Base-by-base conservation (phyloP, 2,888 invertebrate genomes). In the Loripinus fragilis region DNA sequence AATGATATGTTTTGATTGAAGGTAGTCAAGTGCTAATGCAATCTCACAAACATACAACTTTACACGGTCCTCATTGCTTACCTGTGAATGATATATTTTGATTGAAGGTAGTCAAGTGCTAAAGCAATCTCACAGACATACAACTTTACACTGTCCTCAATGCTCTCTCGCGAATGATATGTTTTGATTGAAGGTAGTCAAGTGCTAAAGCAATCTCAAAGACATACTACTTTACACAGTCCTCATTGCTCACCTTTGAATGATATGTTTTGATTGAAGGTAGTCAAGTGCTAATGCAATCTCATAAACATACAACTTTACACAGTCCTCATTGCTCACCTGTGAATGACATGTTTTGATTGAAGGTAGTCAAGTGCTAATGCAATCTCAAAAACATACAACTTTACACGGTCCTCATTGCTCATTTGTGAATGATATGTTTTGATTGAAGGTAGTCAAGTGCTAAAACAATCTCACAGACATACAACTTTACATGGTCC, bases 261-360 rank as follows among this genome's bases (percentile, higher is more conserved):
- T 94, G 81, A 97, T 97, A 85, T 95, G 94, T 90, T 96, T 95
- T 70, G 94, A 94, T 91, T 96, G 96, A 71, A 97, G 95, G 93
- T 97, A 97, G 93, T 97, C 96, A 88, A 97, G 94, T 12, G 97
- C 97, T 83, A 96, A n/a, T n/a, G n/a, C n/a, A n/a, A n/a, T n/a
- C n/a, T n/a, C n/a, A n/a, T n/a, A n/a, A n/a, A n/a, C n/a, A n/a
- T n/a, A n/a, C n/a, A n/a, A n/a, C n/a, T n/a, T n/a, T n/a, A n/a
- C n/a, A n/a, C n/a, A n/a, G n/a, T n/a, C n/a, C n/a, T n/a, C n/a
- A n/a, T n/a, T n/a, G n/a, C n/a, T n/a, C n/a, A n/a, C n/a, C n/a
- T n/a, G n/a, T n/a, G n/a, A n/a, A n/a, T n/a, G n/a, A n/a, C n/a
- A n/a, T n/a, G n/a, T n/a, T n/a, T n/a, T n/a, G n/a, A n/a, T n/a